Evolutionary conservation across 2,888 invertebrate species (phyloP), one percentile per base, ranked within the genome.

Genomic region (Plebejus argus): DNA sequence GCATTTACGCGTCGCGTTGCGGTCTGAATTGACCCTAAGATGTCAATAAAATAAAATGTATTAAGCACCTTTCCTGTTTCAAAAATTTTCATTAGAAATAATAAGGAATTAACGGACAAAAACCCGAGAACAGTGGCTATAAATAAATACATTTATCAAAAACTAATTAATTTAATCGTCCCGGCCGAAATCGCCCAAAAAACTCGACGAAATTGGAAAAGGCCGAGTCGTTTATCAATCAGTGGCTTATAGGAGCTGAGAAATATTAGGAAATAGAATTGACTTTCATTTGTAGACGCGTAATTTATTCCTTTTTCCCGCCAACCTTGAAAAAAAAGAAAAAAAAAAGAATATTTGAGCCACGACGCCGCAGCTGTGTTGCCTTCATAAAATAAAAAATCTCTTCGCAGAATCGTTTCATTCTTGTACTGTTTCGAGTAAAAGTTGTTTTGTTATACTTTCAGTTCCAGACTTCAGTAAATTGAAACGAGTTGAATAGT

Each of bases 271-370:
- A 74, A 74, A 53, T 74, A 74, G 74, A 74, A 74, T 74, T 28
- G 49, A 74, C 74, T 74, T 74, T 74, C 74, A 74, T 74, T 74
- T 74, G 74, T 74, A 74, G 74, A 74, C 28, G 74, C 53, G 53
- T 74, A 74, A 74, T 74, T 74, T 74, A 74, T 74, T 74, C 74
- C 72, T 72, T 74, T 74, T 74, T 74, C 28, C 74, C 74, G 28
- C 74, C 53, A 28, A 74, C 53, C 23, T 74, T 74, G 74, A 74
- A 74, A 74, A 49, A 45, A 45, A 66, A 28, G 6, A 1, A 66
- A 28, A 66, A 66, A 66, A 66, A 66, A 18, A 33, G 28, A 28
- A 66, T 66, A 66, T 66, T 66, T 66, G 66, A 66, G 28, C 66
- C 66, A 33, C 28, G 18, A 66, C 33, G 28, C 66, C 66, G 66